Evolutionary conservation across 2,888 invertebrate genomes (phyloP).

Genomic region (Ligdia adustata): DNA sequence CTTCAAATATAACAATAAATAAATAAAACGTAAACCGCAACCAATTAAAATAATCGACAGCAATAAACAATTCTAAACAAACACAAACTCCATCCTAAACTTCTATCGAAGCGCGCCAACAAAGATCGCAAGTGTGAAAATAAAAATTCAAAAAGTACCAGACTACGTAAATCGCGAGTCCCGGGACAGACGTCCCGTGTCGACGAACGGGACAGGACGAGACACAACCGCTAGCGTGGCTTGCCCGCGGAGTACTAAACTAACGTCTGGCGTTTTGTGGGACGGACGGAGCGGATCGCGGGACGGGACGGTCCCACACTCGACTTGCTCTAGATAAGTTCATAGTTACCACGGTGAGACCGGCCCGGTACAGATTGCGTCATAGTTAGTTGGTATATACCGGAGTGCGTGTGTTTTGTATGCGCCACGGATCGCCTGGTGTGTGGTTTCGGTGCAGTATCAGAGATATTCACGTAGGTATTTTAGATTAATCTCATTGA

Average conservation of each 20-base stretch:
- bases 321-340: too few species aligned
- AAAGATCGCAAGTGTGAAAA: neutral
- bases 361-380: too few species aligned
- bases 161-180: conserved; percentile 32
- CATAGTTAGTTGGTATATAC: too few species aligned
- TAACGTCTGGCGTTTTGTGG: neutral
- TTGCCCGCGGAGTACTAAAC: conserved; percentile 77
- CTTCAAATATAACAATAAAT: neutral
- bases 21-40: neutral
- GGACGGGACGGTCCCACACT: conserved; percentile 28
- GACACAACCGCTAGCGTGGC: conserved; percentile 70
- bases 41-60: neutral
- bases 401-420: too few species aligned
- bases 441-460: too few species aligned
- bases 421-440: too few species aligned
- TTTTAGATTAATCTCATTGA: too few species aligned
- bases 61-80: conserved; percentile 4
- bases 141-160: conserved; percentile 44
- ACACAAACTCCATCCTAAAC: neutral
- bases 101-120: too few species aligned
- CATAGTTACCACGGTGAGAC: too few species aligned
- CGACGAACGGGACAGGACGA: conserved; percentile 4
- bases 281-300: conserved; percentile 15
- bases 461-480: too few species aligned
- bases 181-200: conserved; percentile 43